phyloP scores from a whole-genome alignment of 2,797 vertebrate species.

The Acanthiza pusilla region DNA sequence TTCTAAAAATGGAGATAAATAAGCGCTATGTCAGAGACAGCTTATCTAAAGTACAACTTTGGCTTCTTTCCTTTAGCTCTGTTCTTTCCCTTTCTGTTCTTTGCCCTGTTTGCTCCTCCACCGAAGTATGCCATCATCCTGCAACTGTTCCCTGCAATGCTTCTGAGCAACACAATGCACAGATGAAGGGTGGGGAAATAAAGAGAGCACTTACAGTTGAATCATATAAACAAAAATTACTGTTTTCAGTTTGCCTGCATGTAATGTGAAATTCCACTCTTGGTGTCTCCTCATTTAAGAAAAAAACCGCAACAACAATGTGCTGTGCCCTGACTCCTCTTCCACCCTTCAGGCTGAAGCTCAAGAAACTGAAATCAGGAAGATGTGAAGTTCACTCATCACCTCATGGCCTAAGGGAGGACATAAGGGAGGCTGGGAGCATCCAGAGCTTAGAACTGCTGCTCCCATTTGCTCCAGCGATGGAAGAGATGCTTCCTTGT shows the following conservation, averaged over 20 bases:
- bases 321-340: not conserved
- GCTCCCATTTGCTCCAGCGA: not conserved
- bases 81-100: not conserved
- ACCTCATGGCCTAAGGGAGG: not conserved
- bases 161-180: not conserved
- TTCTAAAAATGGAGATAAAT: not conserved
- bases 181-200: not conserved
- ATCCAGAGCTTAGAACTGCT: not conserved
- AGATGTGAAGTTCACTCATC: not conserved
- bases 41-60: not conserved
- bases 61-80: not conserved
- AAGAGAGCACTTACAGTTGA: not conserved
- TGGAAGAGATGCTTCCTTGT: not conserved
- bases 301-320: too few relatives aligned
- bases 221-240: not conserved
- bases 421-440: not conserved
- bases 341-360: not conserved
- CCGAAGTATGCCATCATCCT: not conserved
- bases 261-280: not conserved
- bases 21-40: not conserved
- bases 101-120: not conserved
- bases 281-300: not conserved
- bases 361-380: not conserved
- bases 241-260: not conserved
- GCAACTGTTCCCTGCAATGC: not conserved